These are phyloP conservation scores for Lepidochitona cinerea DNA, from an alignment of 2,888 invertebrate species.

Conservation along the genomic window DNA sequence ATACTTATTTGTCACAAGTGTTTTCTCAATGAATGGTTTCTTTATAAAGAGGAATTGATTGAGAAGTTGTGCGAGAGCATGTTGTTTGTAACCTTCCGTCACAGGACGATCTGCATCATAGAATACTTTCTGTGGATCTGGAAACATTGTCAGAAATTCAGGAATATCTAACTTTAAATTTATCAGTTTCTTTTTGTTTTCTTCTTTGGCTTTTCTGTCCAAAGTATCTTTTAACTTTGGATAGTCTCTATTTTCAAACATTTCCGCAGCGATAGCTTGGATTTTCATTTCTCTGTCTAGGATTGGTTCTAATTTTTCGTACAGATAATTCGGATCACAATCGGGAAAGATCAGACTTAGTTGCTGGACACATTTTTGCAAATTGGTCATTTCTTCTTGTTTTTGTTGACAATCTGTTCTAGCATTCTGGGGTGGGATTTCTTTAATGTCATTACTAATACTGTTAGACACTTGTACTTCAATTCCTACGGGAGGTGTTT, in stretches of 20 bases:
- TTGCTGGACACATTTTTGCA: slow-evolving; percentile 32
- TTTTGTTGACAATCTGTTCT: neutral
- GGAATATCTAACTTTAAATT: slow-evolving; percentile 44
- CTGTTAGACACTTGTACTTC: neutral
- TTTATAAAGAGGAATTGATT: slow-evolving; percentile 52
- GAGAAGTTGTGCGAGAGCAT: slow-evolving; percentile 44
- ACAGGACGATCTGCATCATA: slow-evolving; percentile 42
- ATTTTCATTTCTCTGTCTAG: slow-evolving; percentile 42
- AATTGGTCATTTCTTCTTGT: no score
- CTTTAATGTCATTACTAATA: neutral
- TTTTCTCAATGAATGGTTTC: slow-evolving; percentile 44
- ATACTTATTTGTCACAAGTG: slow-evolving; percentile 42
- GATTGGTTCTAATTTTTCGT: slow-evolving; percentile 43
- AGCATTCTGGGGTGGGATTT: neutral
- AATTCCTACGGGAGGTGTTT: neutral
- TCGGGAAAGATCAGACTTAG: slow-evolving; percentile 59
- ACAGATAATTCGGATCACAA: slow-evolving; percentile 64
- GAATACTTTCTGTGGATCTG: slow-evolving; percentile 56
- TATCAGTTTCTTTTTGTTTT: slow-evolving; percentile 16
- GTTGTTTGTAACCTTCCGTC: slow-evolving; percentile 51
- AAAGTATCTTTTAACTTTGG: slow-evolving; percentile 53
- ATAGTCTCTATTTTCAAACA: slow-evolving; percentile 56
- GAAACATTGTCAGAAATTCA: slow-evolving; percentile 59
- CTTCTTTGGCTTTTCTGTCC: slow-evolving; percentile 24
- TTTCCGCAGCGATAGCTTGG: slow-evolving; percentile 45